phyloP scores from a whole-genome alignment of 2,113 vertebrate genomes.

The Alouatta palliata region DNA sequence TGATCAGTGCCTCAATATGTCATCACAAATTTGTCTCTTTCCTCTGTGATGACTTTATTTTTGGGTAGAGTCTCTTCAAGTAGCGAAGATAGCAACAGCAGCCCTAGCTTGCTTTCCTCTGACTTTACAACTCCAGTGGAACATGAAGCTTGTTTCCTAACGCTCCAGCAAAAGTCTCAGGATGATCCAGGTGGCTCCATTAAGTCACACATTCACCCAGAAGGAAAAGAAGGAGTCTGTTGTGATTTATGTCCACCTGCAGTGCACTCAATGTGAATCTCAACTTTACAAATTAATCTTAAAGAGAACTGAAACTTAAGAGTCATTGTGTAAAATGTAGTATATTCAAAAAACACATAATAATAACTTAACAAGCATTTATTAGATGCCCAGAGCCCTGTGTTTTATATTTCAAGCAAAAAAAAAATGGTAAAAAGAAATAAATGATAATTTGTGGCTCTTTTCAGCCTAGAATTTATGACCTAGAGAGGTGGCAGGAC shows the following conservation, averaged over 20 bases:
- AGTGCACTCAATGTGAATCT: background rate
- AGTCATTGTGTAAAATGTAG: background rate
- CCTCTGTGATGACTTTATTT: background rate
- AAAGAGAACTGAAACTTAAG: background rate
- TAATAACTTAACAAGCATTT: background rate
- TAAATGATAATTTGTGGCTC: background rate
- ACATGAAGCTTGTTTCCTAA: background rate
- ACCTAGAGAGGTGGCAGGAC: background rate
- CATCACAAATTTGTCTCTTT: background rate
- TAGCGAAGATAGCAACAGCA: background rate
- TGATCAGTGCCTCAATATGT: background rate
- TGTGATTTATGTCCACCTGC: background rate
- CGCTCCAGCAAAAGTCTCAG: background rate
- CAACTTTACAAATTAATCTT: background rate
- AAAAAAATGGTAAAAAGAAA: background rate
- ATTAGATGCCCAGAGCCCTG: background rate
- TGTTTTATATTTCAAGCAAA: background rate
- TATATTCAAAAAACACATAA: background rate
- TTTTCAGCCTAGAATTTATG: background rate
- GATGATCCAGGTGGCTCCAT: background rate
- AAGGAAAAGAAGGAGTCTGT: background rate
- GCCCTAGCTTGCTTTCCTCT: background rate
- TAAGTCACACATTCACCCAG: background rate
- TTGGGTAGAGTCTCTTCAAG: background rate
- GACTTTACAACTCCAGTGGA: background rate